These are phyloP conservation scores for Ancistrus triradiatus DNA, from an alignment of 2,113 vertebrate genomes.

Conservation along the genomic window DNA sequence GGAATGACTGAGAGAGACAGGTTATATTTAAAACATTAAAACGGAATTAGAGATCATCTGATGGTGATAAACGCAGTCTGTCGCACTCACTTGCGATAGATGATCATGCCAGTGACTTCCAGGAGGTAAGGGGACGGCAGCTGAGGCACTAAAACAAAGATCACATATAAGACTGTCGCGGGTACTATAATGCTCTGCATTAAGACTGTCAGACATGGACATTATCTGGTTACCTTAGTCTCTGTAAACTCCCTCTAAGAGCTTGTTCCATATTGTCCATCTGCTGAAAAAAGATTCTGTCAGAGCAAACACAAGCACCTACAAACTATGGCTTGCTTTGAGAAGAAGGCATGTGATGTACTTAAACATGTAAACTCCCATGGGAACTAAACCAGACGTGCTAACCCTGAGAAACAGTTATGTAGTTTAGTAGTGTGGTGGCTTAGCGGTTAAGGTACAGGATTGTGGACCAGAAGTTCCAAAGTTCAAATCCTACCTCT, in stretches of 20 bases:
- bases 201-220: not conserved
- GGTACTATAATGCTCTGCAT: not conserved
- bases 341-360: slow-evolving; percentile 5
- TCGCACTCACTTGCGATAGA: slow-evolving; percentile 56
- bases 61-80: not conserved
- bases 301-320: slow-evolving; percentile 1
- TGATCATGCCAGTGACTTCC: slow-evolving; percentile 64
- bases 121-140: slow-evolving; percentile 56
- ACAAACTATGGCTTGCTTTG: not conserved
- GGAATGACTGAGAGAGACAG: not conserved
- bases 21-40: not conserved
- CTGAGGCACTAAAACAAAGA: slow-evolving; percentile 52
- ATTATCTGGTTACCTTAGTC: slow-evolving; percentile 56
- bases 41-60: not conserved
- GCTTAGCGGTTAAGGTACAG: too few relatives aligned
- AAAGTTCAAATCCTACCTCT: too few relatives aligned
- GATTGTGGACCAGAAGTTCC: too few relatives aligned
- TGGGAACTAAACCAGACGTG: not conserved
- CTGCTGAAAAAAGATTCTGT: slow-evolving; percentile 48
- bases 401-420: not conserved
- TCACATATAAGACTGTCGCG: not conserved
- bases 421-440: too few relatives aligned
- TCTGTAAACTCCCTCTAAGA: slow-evolving; percentile 60
- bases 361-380: not conserved
- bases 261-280: slow-evolving; percentile 65